Evolutionary conservation across 2,113 vertebrate species (phyloP).

Genomic region (Epinephelus lanceolatus): DNA sequence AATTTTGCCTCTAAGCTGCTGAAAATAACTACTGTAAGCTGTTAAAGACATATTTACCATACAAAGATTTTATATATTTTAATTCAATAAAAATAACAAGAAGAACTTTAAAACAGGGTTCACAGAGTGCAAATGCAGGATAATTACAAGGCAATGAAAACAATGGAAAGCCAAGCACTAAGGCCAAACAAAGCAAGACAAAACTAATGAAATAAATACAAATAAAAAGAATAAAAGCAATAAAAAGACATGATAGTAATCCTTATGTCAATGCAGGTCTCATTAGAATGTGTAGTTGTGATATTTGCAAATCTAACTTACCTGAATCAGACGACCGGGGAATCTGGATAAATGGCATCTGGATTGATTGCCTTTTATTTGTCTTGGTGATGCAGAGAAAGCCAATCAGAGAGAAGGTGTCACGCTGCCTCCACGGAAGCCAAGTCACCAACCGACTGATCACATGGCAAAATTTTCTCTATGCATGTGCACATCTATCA

Average conservation of each 20-base stretch:
- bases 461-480: neutral
- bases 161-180: too few species aligned
- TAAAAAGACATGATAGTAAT: too few species aligned
- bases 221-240: too few species aligned
- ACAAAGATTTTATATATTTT: neutral
- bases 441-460: neutral
- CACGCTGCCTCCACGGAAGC: neutral
- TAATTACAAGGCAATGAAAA: too few species aligned
- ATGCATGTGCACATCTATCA: neutral
- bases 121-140: too few species aligned
- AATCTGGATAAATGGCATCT: neutral
- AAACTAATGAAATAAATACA: too few species aligned
- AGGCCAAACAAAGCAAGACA: too few species aligned
- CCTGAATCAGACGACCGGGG: slow-evolving; percentile 5
- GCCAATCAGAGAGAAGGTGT: slow-evolving; percentile 24
- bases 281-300: neutral
- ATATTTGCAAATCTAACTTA: slow-evolving; percentile 13
- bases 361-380: neutral
- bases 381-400: neutral
- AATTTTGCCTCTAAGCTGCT: neutral
- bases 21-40: neutral
- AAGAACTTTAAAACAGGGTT: too few species aligned
- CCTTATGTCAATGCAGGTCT: too few species aligned
- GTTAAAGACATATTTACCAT: neutral
- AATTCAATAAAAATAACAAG: too few species aligned